Evolutionary conservation across 2,797 vertebrate genomes (phyloP).

Genomic region (Harpagifer antarcticus): DNA sequence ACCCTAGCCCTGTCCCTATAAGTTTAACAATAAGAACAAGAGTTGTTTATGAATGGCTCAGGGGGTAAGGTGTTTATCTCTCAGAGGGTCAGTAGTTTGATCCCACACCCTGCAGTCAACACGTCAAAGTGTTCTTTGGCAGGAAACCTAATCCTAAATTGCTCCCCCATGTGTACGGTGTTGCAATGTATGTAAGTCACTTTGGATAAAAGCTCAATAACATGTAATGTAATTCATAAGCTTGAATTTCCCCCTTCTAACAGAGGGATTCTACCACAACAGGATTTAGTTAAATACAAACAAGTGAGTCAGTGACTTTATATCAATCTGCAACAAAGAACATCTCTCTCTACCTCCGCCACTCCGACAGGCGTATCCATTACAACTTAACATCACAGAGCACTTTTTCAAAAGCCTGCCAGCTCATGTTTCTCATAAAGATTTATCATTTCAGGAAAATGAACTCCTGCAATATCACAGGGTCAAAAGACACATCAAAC

Average conservation of each 20-base stretch:
- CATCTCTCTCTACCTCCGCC: slow-evolving; percentile 24
- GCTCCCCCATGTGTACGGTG: too few species aligned
- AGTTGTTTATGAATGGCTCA: background rate
- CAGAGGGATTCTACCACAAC: background rate
- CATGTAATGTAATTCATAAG: background rate
- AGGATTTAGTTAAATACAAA: slow-evolving; percentile 18
- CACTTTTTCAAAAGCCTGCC: slow-evolving; percentile 58
- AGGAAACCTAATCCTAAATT: too few species aligned
- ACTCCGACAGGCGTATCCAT: slow-evolving; percentile 45
- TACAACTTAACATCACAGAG: slow-evolving; percentile 61
- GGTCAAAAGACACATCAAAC: slow-evolving; percentile 67
- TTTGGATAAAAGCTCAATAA: too few species aligned
- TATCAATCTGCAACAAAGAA: slow-evolving; percentile 23
- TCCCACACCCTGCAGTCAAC: too few species aligned
- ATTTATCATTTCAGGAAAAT: slow-evolving; percentile 62
- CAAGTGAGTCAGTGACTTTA: slow-evolving; percentile 11
- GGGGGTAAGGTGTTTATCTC: too few species aligned
- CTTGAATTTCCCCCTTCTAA: background rate
- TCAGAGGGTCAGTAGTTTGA: too few species aligned
- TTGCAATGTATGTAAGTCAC: too few species aligned
- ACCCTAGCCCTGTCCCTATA: background rate
- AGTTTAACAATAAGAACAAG: background rate
- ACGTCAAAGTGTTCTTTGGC: too few species aligned
- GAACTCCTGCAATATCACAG: slow-evolving; percentile 58
- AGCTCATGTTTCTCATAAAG: slow-evolving; percentile 66